Conservation (phyloP, 2,113 vertebrate species). For the Mystacornis crossleyi region DNA sequence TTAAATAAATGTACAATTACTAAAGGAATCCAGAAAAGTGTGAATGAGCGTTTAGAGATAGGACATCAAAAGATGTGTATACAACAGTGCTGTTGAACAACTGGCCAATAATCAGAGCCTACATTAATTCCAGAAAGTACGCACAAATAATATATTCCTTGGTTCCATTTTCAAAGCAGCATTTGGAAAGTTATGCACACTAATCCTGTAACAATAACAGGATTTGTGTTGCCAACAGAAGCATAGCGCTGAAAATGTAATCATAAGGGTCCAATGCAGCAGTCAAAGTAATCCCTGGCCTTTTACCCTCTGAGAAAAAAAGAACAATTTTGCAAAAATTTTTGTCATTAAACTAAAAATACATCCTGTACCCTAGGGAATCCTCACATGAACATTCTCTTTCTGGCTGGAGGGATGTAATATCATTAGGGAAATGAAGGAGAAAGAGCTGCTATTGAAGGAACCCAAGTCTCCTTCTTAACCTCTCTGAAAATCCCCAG, state of each 20-base stretch:
- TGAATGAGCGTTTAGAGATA: slow-evolving; percentile 26
- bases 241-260: slow-evolving; percentile 61
- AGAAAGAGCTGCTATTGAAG: neutral
- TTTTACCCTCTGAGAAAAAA: slow-evolving; percentile 43
- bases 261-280: slow-evolving; percentile 30
- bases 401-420: neutral
- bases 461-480: neutral
- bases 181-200: slow-evolving; percentile 63
- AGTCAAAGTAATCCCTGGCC: slow-evolving; percentile 36
- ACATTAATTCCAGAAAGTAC: slow-evolving; percentile 56
- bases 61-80: neutral
- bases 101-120: slow-evolving; percentile 50
- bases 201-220: slow-evolving; percentile 71
- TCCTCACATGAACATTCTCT: neutral
- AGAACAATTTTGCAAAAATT: neutral
- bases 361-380: neutral
- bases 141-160: slow-evolving; percentile 68
- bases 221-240: slow-evolving; percentile 63
- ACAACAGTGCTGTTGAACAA: neutral
- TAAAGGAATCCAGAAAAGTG: slow-evolving; percentile 10
- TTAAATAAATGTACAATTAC: neutral
- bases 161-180: slow-evolving; percentile 63
- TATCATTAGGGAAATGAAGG: slow-evolving; percentile 13
- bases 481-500: neutral
- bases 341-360: neutral